These are phyloP conservation scores for Xerus rutilus DNA, from an alignment of 2,797 vertebrate species.

Conservation along the genomic window DNA sequence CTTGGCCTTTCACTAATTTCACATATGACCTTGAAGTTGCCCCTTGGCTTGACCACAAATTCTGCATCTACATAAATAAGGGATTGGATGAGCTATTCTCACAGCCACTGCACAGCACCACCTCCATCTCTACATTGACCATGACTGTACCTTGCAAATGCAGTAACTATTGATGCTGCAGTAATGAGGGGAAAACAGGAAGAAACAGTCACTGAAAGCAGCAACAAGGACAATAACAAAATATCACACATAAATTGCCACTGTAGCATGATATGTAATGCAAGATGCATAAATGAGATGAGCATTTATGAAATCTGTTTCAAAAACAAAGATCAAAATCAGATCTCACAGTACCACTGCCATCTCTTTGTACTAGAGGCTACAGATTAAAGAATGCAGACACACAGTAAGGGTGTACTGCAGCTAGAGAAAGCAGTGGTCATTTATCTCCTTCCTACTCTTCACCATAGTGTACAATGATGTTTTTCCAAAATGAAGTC, in stretches of 20 bases:
- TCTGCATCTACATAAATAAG: neutral
- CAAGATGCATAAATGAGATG: neutral
- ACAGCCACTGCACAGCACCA: neutral
- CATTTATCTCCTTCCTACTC: neutral
- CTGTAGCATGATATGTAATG: neutral
- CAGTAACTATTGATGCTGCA: neutral
- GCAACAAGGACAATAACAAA: neutral
- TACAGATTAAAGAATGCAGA: slow-evolving; percentile 1
- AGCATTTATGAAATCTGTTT: slow-evolving; percentile 31
- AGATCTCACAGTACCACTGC: neutral
- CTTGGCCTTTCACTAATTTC: neutral
- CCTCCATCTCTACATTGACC: neutral
- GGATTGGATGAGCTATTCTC: neutral
- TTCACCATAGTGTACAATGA: neutral
- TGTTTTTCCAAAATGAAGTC: slow-evolving; percentile 45
- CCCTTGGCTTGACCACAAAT: neutral
- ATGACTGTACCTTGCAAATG: neutral
- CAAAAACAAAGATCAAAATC: slow-evolving; percentile 27
- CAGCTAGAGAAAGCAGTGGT: neutral
- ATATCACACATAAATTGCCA: neutral
- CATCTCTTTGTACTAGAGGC: slow-evolving; percentile 5
- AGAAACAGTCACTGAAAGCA: slow-evolving; percentile 25
- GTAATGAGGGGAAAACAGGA: neutral
- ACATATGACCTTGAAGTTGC: neutral
- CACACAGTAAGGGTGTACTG: neutral